Evolutionary conservation across 53 echinoderm and acorn worm species (phyloP).

Genomic region (Pentamera pediparva): DNA sequence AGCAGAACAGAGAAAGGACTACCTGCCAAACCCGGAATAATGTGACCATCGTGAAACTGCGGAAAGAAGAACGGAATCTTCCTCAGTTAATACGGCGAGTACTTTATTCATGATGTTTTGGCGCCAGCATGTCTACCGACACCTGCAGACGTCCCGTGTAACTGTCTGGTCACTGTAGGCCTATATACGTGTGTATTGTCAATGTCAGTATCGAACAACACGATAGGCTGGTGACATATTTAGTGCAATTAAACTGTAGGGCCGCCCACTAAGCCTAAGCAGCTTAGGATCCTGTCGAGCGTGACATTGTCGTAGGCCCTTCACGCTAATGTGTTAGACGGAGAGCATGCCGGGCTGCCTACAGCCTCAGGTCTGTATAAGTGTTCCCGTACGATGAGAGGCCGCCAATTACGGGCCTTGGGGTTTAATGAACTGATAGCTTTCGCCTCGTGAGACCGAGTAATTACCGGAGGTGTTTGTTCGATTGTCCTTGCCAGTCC

Average conservation of each 20-base stretch:
- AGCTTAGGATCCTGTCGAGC: slow-evolving; percentile 17
- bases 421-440: not conserved
- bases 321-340: too few species aligned
- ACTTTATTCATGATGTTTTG: slow-evolving; percentile 21
- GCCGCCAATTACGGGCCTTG: not conserved
- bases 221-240: too few species aligned
- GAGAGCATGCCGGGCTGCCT: too few species aligned
- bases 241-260: too few species aligned
- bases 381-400: too few species aligned
- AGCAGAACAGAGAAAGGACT: slow-evolving; percentile 55
- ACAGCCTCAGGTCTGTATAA: too few species aligned
- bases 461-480: slow-evolving; percentile 25
- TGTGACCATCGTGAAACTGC: slow-evolving; percentile 71
- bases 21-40: slow-evolving; percentile 49
- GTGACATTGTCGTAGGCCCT: too few species aligned
- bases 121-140: slow-evolving; percentile 18
- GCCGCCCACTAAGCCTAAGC: too few species aligned
- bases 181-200: too few species aligned
- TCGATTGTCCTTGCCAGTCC: slow-evolving; percentile 4
- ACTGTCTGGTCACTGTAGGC: slow-evolving; percentile 27
- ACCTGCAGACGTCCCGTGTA: slow-evolving; percentile 4
- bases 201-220: too few species aligned
- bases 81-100: slow-evolving; percentile 11
- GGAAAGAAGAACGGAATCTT: slow-evolving; percentile 26
- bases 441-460: slow-evolving; percentile 11